Conservation (phyloP, 1,140 invertebrate species). For the Phortica variegata region DNA sequence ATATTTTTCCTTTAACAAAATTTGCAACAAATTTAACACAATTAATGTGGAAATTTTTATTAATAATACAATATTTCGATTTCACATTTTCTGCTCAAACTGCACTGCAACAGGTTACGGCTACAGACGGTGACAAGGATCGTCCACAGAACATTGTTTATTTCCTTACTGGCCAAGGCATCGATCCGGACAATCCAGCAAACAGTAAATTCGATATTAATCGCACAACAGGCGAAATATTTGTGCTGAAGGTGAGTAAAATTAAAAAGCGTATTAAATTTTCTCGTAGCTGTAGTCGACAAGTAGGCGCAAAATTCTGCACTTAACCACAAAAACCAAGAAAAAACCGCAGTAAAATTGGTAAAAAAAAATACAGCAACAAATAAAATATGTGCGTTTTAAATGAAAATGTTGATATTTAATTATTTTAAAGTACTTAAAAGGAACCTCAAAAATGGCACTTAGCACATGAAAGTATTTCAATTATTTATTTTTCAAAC, state of each 20-base stretch:
- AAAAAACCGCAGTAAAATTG: slow-evolving; percentile 1
- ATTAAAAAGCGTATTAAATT: slow-evolving; percentile 9
- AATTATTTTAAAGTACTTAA: too few relatives aligned
- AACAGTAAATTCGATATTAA: slow-evolving; percentile 98
- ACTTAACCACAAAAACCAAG: slow-evolving; percentile 6
- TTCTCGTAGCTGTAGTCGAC: slow-evolving; percentile 1
- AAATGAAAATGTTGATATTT: too few relatives aligned
- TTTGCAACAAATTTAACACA: neutral
- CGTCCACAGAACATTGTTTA: slow-evolving; percentile 94
- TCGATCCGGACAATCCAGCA: slow-evolving; percentile 89
- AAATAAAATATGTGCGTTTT: too few relatives aligned
- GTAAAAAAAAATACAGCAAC: neutral
- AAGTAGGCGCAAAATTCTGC: slow-evolving; percentile 2
- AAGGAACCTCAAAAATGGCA: too few relatives aligned
- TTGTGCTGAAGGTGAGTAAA: slow-evolving; percentile 79
- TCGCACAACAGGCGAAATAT: slow-evolving; percentile 89
- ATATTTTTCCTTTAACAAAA: neutral
- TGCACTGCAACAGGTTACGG: slow-evolving; percentile 74
- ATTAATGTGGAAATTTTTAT: slow-evolving; percentile 10
- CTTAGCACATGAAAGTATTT: too few relatives aligned
- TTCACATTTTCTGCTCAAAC: slow-evolving; percentile 5
- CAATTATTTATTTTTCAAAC: too few relatives aligned
- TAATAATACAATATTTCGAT: slow-evolving; percentile 4
- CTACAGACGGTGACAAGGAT: slow-evolving; percentile 93
- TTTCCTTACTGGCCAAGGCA: slow-evolving; percentile 93